Evolutionary conservation across 2,797 vertebrate species (phyloP).

Genomic region (Crax fasciolata): DNA sequence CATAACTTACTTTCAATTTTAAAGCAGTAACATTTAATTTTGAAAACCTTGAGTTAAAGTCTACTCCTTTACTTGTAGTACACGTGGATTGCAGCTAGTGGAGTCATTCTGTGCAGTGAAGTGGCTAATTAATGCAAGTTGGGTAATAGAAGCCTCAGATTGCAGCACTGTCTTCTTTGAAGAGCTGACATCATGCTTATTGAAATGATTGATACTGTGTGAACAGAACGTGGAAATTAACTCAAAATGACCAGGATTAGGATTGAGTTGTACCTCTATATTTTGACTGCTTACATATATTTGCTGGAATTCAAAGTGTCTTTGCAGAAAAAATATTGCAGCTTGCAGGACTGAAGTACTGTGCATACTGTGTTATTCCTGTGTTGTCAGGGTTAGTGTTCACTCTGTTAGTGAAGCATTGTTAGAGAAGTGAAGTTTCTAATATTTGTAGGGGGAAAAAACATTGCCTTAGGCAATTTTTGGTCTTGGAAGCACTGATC

Average conservation of each 20-base stretch:
- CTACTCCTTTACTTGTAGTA: neutral
- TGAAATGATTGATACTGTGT: neutral
- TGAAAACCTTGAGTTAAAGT: neutral
- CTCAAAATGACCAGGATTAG: neutral
- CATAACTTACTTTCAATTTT: neutral
- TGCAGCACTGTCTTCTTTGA: neutral
- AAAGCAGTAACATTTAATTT: neutral
- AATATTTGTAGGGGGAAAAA: neutral
- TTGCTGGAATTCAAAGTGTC: neutral
- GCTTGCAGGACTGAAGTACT: neutral
- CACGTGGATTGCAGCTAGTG: neutral
- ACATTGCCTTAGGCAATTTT: neutral
- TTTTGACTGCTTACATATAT: neutral
- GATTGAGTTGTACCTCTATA: neutral
- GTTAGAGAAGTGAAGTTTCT: neutral
- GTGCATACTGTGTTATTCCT: neutral
- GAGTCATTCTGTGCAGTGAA: neutral
- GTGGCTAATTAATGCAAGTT: conserved; percentile 2
- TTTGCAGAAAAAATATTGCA: neutral
- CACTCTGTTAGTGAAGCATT: neutral
- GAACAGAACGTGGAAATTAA: neutral
- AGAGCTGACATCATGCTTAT: conserved; percentile 27
- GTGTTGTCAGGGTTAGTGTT: neutral
- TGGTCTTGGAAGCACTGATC: neutral
- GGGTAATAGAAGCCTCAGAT: neutral